These are phyloP conservation scores for Pipistrellus pygmaeus DNA, from an alignment of 2,797 vertebrate genomes.

Conservation along the genomic window DNA sequence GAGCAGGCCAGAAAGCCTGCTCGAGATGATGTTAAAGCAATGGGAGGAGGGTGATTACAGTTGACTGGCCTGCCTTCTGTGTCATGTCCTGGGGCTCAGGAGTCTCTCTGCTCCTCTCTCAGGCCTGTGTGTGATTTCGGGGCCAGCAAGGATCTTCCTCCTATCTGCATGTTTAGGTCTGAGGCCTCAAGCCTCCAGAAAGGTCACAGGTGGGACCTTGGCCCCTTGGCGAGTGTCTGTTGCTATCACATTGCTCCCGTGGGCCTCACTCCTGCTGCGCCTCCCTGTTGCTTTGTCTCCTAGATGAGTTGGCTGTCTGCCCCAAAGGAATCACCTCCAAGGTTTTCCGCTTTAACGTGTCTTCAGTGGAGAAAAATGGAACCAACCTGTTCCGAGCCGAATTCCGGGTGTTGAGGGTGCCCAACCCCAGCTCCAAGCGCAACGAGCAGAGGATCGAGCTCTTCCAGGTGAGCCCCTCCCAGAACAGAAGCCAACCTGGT, in stretches of 20 bases:
- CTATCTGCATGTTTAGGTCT: background rate
- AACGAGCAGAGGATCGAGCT: constrained; percentile 96
- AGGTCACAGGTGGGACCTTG: background rate
- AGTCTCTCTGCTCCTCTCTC: background rate
- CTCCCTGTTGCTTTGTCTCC: constrained; percentile 81
- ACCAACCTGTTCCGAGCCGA: constrained; percentile 96
- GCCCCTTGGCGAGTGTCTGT: rapidly evolving
- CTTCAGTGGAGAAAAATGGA: constrained; percentile 95
- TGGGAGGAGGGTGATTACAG: background rate
- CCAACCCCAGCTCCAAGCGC: constrained; percentile 93
- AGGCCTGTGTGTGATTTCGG: background rate
- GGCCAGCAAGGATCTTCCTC: background rate
- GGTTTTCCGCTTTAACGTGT: constrained; percentile 95
- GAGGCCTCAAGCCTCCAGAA: background rate
- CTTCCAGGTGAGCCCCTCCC: constrained; percentile 92
- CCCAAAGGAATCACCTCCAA: constrained; percentile 96
- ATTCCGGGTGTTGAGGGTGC: constrained; percentile 93
- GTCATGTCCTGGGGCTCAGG: background rate
- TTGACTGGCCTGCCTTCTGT: background rate
- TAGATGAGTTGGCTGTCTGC: constrained; percentile 95
- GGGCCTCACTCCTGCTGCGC: background rate
- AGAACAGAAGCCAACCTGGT: rapidly evolving
- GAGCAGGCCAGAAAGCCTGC: background rate
- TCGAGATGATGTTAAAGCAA: background rate
- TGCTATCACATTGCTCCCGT: background rate